A percentile compares a stretch with the other conserved stretches of the same genome.
phyloP scores from a whole-genome alignment of 2,797 vertebrate genomes.

The Melanogrammus aeglefinus region DNA sequence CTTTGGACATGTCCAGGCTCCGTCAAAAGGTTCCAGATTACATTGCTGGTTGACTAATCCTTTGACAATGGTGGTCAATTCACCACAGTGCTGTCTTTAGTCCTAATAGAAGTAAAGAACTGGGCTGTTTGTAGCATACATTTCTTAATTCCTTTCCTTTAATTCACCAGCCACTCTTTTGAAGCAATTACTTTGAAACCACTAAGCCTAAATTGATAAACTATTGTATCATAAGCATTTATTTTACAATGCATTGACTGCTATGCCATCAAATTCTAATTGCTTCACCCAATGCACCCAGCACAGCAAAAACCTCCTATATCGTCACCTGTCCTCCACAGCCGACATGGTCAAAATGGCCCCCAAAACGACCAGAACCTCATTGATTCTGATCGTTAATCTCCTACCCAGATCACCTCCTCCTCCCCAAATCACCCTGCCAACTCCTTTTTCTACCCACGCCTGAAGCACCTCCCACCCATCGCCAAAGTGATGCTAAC shows the following conservation, averaged over 20 bases:
- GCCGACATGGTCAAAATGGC: too few relatives aligned
- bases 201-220: not conserved
- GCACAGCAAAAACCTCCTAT: not conserved
- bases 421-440: slow-evolving; percentile 92
- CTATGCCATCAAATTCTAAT: not conserved
- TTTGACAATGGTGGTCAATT: too few relatives aligned
- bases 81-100: too few relatives aligned
- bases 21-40: too few relatives aligned
- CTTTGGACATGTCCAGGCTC: too few relatives aligned
- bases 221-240: not conserved
- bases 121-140: not conserved
- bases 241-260: not conserved
- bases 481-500: slow-evolving; percentile 86
- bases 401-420: slow-evolving; percentile 83
- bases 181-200: not conserved
- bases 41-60: too few relatives aligned
- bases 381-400: slow-evolving; percentile 18
- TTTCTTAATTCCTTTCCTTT: not conserved
- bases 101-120: too few relatives aligned
- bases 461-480: slow-evolving; percentile 89
- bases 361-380: not conserved
- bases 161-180: not conserved
- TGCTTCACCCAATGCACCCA: not conserved
- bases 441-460: slow-evolving; percentile 95
- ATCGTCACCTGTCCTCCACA: not conserved